These are phyloP conservation scores for Anagrus nilaparvatae DNA, from an alignment of 1,140 invertebrate genomes.

Conservation along the genomic window DNA sequence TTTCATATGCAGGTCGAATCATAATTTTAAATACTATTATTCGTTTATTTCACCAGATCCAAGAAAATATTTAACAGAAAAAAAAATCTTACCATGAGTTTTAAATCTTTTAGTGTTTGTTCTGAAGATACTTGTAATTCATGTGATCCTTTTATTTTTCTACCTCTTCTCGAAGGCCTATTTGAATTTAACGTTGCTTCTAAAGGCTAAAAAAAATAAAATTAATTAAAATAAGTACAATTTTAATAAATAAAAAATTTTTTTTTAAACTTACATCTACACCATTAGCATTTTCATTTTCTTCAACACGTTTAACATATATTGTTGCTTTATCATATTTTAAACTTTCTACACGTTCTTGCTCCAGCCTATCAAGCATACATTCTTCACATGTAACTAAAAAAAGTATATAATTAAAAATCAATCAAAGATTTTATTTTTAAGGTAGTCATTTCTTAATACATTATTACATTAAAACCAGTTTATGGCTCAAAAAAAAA, in stretches of 20 bases:
- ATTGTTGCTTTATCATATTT: conserved; percentile 39
- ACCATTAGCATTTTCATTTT: conserved; percentile 32
- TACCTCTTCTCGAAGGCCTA: conserved; percentile 32
- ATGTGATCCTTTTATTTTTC: conserved; percentile 37
- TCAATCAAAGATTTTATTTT: no score
- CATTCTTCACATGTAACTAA: conserved; percentile 31
- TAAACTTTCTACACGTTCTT: conserved; percentile 33
- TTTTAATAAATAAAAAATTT: no score
- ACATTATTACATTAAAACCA: neutral
- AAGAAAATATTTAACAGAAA: neutral
- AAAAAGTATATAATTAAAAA: no score
- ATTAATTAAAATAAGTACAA: neutral
- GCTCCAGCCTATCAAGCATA: conserved; percentile 30
- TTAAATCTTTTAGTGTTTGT: conserved; percentile 37
- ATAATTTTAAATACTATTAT: no score
- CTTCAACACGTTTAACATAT: conserved; percentile 36
- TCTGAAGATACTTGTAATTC: conserved; percentile 38
- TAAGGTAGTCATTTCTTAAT: no score
- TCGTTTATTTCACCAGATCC: conserved; percentile 7
- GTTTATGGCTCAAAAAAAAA: neutral
- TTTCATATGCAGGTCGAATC: neutral
- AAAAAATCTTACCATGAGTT: conserved; percentile 33
- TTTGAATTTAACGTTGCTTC: neutral
- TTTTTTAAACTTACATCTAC: conserved; percentile 26
- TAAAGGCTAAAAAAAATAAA: neutral